Base-by-base conservation (phyloP, 37 sponge, comb jelly and placozoan genomes). In the Aphrocallistes beatrix region DNA sequence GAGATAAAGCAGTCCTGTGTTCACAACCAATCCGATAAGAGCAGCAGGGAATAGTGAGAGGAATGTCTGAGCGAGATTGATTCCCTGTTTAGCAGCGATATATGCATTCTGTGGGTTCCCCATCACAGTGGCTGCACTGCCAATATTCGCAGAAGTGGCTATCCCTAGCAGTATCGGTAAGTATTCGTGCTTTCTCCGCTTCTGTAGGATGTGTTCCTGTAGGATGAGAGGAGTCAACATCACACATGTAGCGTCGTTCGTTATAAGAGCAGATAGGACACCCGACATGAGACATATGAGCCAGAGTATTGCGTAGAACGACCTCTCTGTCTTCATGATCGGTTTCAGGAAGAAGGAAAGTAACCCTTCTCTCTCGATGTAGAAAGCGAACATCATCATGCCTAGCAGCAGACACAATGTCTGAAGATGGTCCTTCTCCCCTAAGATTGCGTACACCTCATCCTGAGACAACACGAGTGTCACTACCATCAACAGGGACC, bases 71-170 rank as follows among this genome's bases (percentile, higher is more conserved):
- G 89, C 37, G 25, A 94, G 84, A 36, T 81, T 50, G 21, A 91
- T 88, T 0, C 82, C 88, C 38, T 90, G 88, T 23, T 86, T 49
- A 9, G 92, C 86, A 17, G 92, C 94, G 81, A 94, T 94, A 87
- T 91, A 94, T 6, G 94, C 94, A 85, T 94, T 94, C 82, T 94
- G 92, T 0, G 94, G 94, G 45, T 94, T 94, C 6, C 94, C 94
- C 84, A 94, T 91, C 23, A 94, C 87, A 0, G 94, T 94, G 1
- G 94, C 94, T 10, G 92, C 92, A 87, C 94, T 94, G 10, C 94
- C 94, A 37, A 94, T 94, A 81, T 94, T 94, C 0, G 92, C 87
- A 45, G 90, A 88, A 16, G 94, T 94, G 6, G 94, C 94, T 39
- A 94, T 94, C 1, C 88, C 94, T 1, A 94, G 87, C 32, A 85